phyloP scores from a whole-genome alignment of 2,113 vertebrate species.

The Coptodon bakossiorum region DNA sequence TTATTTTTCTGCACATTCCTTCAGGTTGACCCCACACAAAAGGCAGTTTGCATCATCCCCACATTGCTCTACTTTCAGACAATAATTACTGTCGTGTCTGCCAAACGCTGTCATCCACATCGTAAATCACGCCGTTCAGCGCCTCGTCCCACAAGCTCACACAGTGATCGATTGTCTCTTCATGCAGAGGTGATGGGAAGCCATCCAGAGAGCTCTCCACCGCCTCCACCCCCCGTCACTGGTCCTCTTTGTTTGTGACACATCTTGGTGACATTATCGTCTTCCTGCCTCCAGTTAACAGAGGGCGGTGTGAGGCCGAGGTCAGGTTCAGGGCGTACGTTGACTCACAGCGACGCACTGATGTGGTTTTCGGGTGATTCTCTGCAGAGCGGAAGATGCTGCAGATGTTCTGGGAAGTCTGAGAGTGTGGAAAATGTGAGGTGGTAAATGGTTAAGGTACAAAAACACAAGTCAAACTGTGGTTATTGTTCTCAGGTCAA shows the following conservation, averaged over 20 bases:
- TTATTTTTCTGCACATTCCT: neutral
- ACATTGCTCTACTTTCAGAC: neutral
- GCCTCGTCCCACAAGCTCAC: neutral
- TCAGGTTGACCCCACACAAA: neutral
- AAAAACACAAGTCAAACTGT: neutral
- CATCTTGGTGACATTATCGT: slow-evolving; percentile 57
- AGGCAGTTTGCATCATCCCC: neutral
- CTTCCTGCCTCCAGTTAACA: slow-evolving; percentile 36
- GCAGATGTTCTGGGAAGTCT: neutral
- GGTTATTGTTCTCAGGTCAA: neutral
- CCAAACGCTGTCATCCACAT: neutral
- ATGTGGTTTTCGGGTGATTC: slow-evolving; percentile 9
- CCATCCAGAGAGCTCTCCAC: neutral
- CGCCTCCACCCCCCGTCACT: neutral
- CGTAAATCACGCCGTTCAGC: slow-evolving; percentile 25
- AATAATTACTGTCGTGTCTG: neutral
- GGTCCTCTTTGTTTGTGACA: slow-evolving; percentile 26
- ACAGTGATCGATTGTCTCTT: slow-evolving; percentile 6
- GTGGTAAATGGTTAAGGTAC: neutral
- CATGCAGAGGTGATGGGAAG: neutral
- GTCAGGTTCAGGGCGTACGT: slow-evolving; percentile 20
- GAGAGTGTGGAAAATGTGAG: neutral
- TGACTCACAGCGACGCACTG: neutral
- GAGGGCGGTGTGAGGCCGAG: neutral
- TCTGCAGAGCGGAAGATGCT: neutral